A percentile compares a stretch with the other conserved stretches of the same genome.
These are phyloP conservation scores for Cecidostiba fungosa DNA, from an alignment of 2,888 invertebrate species.

Conservation along the genomic window DNA sequence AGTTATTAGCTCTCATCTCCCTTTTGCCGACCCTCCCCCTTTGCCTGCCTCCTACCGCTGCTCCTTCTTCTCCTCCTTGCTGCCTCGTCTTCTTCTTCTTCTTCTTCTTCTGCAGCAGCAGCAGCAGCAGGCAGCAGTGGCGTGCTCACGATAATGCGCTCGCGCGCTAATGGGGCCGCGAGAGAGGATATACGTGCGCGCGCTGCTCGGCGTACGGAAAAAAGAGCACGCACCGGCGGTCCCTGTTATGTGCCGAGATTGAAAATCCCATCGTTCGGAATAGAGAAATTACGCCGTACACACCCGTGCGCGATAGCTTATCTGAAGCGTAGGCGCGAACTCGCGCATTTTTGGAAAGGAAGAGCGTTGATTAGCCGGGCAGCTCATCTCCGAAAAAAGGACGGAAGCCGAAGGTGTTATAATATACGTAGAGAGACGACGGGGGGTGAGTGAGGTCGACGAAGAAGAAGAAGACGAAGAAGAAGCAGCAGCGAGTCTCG, in stretches of 20 bases:
- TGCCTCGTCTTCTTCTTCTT: constrained; percentile 54
- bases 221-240: no score
- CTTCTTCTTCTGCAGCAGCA: not conserved
- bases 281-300: constrained; percentile 59
- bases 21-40: constrained; percentile 49
- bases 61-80: constrained; percentile 47
- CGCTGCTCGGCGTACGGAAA: constrained; percentile 41
- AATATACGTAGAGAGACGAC: constrained; percentile 50
- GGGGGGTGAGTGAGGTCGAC: constrained; percentile 58
- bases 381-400: constrained; percentile 56
- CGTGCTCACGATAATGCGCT: constrained; percentile 57
- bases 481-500: constrained; percentile 35
- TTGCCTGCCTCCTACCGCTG: constrained; percentile 44
- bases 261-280: constrained; percentile 49
- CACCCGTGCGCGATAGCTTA: not conserved
- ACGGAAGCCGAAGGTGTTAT: constrained; percentile 64
- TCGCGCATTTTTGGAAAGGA: no score
- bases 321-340: constrained; percentile 50
- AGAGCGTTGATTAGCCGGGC: constrained; percentile 59
- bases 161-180: constrained; percentile 60
- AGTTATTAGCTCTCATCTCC: constrained; percentile 73
- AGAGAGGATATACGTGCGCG: constrained; percentile 40
- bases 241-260: constrained; percentile 41
- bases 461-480: constrained; percentile 52
- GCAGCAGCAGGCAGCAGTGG: not conserved